Conservation (phyloP, 2,113 vertebrate species). For the Lanius ludovicianus region DNA sequence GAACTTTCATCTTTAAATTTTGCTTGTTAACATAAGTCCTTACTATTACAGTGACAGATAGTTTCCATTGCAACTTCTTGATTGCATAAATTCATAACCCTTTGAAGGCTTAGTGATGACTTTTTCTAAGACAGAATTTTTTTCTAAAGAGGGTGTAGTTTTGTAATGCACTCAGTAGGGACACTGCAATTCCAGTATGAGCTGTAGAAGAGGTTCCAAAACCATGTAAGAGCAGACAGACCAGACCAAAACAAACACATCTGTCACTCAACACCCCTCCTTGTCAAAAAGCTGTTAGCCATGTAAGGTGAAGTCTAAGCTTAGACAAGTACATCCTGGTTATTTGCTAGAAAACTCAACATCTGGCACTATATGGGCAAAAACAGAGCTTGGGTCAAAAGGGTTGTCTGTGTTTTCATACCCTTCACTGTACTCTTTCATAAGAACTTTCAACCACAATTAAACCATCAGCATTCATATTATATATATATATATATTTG, state of each 20-base stretch:
- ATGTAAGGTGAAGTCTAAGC: not conserved
- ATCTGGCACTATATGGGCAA: not conserved
- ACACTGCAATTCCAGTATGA: not conserved
- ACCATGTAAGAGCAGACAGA: not conserved
- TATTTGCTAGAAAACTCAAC: not conserved
- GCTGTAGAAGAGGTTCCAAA: not conserved
- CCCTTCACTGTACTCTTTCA: not conserved
- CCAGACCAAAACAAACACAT: not conserved
- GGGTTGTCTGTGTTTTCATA: not conserved
- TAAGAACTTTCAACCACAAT: not conserved
- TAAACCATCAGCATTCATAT: not conserved
- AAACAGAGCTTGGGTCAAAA: not conserved
- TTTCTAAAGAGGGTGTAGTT: not conserved
- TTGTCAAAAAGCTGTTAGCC: not conserved
- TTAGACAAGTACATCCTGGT: not conserved
- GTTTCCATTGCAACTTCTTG: not conserved
- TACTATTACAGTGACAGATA: not conserved
- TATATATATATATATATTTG: not conserved
- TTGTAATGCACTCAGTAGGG: not conserved
- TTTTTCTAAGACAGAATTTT: not conserved
- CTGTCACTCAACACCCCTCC: not conserved
- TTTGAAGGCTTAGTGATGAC: not conserved
- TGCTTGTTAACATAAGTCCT: not conserved
- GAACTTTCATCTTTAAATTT: constrained; percentile 6
- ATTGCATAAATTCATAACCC: not conserved